Percentiles rank a stretch among this genome's conserved stretches.
Evolutionary conservation across 2,888 invertebrate species (phyloP).

Genomic region (Nemotelus nigrinus): DNA sequence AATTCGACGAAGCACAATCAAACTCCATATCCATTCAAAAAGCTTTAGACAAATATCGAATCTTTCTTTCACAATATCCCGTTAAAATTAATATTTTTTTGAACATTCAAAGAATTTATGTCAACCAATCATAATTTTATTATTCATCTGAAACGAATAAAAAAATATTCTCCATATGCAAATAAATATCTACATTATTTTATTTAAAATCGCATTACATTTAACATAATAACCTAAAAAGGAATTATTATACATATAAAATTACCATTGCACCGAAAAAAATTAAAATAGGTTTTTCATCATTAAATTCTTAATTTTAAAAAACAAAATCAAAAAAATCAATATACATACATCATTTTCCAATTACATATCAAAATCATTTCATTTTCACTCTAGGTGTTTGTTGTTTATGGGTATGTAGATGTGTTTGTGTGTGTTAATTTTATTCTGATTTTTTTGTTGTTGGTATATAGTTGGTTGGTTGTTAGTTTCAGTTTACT

Average conservation of each 20-base stretch:
- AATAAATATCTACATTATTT: slow-evolving; percentile 44
- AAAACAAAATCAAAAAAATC: slow-evolving; percentile 9
- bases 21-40: too few species aligned
- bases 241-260: slow-evolving; percentile 39
- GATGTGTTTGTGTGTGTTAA: slow-evolving; percentile 20
- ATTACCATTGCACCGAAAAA: slow-evolving; percentile 44
- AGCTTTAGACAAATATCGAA: too few species aligned
- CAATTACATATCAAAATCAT: slow-evolving; percentile 1
- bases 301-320: slow-evolving; percentile 19
- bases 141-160: background rate
- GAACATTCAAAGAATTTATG: too few species aligned
- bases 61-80: too few species aligned
- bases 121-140: too few species aligned
- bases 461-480: slow-evolving; percentile 12
- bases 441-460: background rate
- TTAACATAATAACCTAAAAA: slow-evolving; percentile 38
- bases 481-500: slow-evolving; percentile 11
- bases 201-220: slow-evolving; percentile 38
- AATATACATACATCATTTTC: background rate
- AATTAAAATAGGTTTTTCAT: slow-evolving; percentile 36
- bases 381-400: background rate
- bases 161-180: slow-evolving; percentile 35
- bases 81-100: too few species aligned
- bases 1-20: too few species aligned
- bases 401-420: background rate